phyloP scores from a whole-genome alignment of 92 coral and sea anemone genomes.

The Zoanthus gigantus region DNA sequence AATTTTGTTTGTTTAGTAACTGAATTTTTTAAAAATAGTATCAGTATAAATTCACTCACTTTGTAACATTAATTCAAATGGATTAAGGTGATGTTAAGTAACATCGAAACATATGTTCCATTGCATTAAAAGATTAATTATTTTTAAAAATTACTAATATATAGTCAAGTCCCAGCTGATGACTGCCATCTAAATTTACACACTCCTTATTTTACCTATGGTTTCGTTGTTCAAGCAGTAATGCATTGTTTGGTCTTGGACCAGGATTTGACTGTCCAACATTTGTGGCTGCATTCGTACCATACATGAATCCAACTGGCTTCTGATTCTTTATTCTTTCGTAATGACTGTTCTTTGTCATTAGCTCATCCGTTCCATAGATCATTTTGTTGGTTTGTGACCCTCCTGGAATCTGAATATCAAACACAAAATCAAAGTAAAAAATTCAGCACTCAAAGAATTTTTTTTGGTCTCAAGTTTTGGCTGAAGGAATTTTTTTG shows the following conservation, averaged over 20 bases:
- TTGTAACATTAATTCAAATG: too few relatives aligned
- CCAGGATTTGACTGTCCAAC: slow-evolving; percentile 76
- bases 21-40: too few relatives aligned
- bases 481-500: too few relatives aligned
- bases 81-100: too few relatives aligned
- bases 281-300: slow-evolving; percentile 87
- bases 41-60: too few relatives aligned
- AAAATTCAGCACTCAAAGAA: not conserved
- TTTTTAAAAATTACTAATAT: not conserved
- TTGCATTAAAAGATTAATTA: too few relatives aligned
- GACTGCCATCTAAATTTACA: too few relatives aligned
- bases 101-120: too few relatives aligned
- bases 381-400: slow-evolving; percentile 83
- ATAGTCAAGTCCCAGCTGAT: not conserved
- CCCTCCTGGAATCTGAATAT: slow-evolving; percentile 87
- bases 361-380: slow-evolving; percentile 83
- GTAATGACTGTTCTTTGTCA: slow-evolving; percentile 23
- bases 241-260: slow-evolving; percentile 79
- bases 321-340: slow-evolving; percentile 36
- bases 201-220: slow-evolving; percentile 35
- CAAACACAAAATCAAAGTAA: not conserved
- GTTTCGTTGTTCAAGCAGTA: slow-evolving; percentile 84
- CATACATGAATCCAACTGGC: slow-evolving; percentile 83
- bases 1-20: too few relatives aligned
- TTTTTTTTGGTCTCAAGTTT: too few relatives aligned